Base-by-base conservation (phyloP, 2,888 invertebrate species). In the Mythimna pallens region DNA sequence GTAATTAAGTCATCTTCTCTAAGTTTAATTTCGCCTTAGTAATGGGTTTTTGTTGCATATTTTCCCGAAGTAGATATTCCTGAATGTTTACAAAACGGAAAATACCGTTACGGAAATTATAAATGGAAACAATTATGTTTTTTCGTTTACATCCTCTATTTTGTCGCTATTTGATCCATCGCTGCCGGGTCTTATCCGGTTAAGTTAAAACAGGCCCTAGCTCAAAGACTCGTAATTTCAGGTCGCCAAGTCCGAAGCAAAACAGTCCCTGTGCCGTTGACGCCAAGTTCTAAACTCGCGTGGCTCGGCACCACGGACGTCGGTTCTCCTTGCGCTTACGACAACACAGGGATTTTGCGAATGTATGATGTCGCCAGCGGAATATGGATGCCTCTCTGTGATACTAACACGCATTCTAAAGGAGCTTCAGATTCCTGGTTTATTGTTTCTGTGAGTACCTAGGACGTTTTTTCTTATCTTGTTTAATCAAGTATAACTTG, bases 291-390 rank as follows among this genome's bases (percentile, higher is more conserved):
- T 0, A 97, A 97, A 80, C 92, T 99, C 47, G 92, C 96, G 52
- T 99, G 99, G 99, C 84, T 98, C 84, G 99, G 98, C 22, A 97
- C 98, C 83, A 97, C 98, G 0, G 99, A 98, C 90, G 97, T 97
- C 75, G 98, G 99, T 0, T 98, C 98, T 0, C 98, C 99, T 0
- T 97, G 97, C 43, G 96, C 97, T 25, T 97, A 97, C 90, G 99
- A 99, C 94, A 97, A 97, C 8, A 96, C 97, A 54, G 99, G 99
- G 0, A 91, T 97, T 65, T 90, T 99, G 47, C 97, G 98, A 70
- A 93, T 99, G 86, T 97, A 98, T 85, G 97, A 97, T 81, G 94
- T 97, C 34, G 95, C 97, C 72, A 97, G 97, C 68, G 97, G 97
- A 55, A 94, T 97, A 8, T 99, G 99, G 99, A 97, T 97, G 89